Conservation (phyloP, 2,797 vertebrate species). For the Chrosomus eos region DNA sequence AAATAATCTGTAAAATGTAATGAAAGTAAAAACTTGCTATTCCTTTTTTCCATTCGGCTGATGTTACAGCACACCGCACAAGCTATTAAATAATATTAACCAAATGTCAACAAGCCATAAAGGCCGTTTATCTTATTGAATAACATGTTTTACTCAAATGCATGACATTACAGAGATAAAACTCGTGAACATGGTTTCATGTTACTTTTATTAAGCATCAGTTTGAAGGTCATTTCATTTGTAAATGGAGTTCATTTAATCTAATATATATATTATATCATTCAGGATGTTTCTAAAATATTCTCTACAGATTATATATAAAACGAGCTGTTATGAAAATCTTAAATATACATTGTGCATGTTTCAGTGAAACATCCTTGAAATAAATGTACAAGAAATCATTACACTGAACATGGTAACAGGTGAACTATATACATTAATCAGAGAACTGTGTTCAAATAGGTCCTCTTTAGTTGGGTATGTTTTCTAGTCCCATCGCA, state of each 20-base stretch:
- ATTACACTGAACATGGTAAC: background rate
- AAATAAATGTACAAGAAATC: background rate
- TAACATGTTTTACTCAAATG: background rate
- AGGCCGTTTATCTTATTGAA: background rate
- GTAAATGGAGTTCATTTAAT: background rate
- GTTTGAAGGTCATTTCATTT: background rate
- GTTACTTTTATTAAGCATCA: background rate
- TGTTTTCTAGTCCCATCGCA: constrained; percentile 75
- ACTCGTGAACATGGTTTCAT: background rate
- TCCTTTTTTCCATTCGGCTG: background rate
- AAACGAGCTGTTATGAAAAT: constrained; percentile 1
- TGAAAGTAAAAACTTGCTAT: background rate
- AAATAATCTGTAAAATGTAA: background rate
- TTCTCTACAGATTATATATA: background rate
- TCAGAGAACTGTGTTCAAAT: background rate
- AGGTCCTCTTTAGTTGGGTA: constrained; percentile 62
- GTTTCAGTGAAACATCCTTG: background rate
- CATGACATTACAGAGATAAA: background rate
- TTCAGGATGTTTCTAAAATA: background rate
- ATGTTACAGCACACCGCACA: background rate
- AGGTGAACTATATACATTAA: constrained; percentile 4
- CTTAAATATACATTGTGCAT: background rate
- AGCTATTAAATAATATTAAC: background rate
- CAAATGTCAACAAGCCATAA: background rate
- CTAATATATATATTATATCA: background rate